Conservation (phyloP, 2,113 vertebrate genomes). For the rat (Rattus norvegicus) region GRCr8 NC_086019.1:182078001-182078500, state of each 20-base stretch:
- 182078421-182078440: too few species aligned
- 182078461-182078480: not conserved
- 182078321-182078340: not conserved
- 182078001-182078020: not conserved
- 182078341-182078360: not conserved
- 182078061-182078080: not conserved
- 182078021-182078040: not conserved
- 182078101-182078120: not conserved
- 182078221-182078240: not conserved
- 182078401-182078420: too few species aligned
- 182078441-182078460: not conserved
- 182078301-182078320: not conserved
- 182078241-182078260: not conserved
- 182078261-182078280: not conserved
- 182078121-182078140: not conserved
- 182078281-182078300: not conserved
- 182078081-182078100: not conserved
- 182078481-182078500: not conserved
- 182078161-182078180: not conserved
- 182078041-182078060: not conserved
- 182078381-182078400: not conserved
- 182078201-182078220: not conserved
- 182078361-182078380: not conserved
- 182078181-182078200: not conserved
- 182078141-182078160: not conserved